Evolutionary conservation across 2,888 invertebrate genomes (phyloP), one percentile per base, ranked within the genome.

Genomic region (Melinopterus prodromus): DNA sequence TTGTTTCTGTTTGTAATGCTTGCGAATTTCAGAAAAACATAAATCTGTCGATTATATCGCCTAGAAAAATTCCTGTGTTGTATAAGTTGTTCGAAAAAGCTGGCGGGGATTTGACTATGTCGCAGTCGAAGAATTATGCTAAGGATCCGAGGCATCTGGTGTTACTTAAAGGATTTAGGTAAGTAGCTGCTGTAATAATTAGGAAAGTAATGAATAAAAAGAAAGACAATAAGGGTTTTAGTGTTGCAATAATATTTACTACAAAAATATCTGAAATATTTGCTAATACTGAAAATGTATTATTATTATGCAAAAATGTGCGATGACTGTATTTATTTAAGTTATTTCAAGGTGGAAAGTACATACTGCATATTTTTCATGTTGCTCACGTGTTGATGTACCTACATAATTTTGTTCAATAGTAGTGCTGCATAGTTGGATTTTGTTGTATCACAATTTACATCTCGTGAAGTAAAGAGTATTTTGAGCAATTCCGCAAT

Each of bases 61-160:
- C 98, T 0, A 91, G 98, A 76, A 97, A 97, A 88, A 94, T 98
- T 84, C 95, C 97, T 0, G 93, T 95, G 0, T 89, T 98, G 1
- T 95, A 95, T 84, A 95, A 96, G 86, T 90, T 98, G 6, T 98
- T 96, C 89, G 97, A 98, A 88, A 96, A 96, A 87, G 96, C 97
- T 2, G 97, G 97, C 7, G 97, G 97, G 0, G 97, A 97, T 88
- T 90, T 96, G 77, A 93, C 92, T 76, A 92, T 94, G 0, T 94
- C 95, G 0, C 94, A 95, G 84, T 95, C 94, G 14, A 96, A 98
- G 88, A 98, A 98, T 88, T 98, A 97, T 88, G 97, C 98, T 0
- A 96, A 97, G 89, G 98, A 97, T 88, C 94, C 95, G 0, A 90
- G 96, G 6, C 96, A 97, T 89, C 90, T 96, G 80, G 95, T 97